Base-by-base conservation (phyloP, 2,113 vertebrate genomes). In the Synodontis membranacea region DNA sequence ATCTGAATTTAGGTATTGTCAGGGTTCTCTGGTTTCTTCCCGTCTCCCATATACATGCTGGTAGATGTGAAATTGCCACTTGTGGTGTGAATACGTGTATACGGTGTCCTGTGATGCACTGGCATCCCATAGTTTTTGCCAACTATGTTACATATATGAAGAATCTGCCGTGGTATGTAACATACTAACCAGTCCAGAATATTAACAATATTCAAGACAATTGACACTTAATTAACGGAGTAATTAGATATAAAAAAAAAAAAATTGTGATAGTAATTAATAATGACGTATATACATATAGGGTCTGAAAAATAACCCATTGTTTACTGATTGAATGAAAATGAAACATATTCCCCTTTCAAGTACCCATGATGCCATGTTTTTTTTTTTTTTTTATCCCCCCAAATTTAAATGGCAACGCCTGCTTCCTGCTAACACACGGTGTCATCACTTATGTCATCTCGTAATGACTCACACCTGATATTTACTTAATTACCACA, bases 401-500 rank as follows among this genome's bases (percentile, higher is more conserved):
- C n/a, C n/a, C n/a, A n/a, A n/a, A n/a, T 78, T 50, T 52, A 79
- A 79, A 54, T 54, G n/a, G 6, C 11, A 52, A 56, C 21, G 31
- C 78, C 50, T 80, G 31, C 14, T 80, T 80, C 52, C 50, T 56
- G 78, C 50, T 37, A 80, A 25, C 78, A 80, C 78, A 54, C 48
- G 0, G 50, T 80, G 31, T 80, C 75, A 78, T 78, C 75, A 52
- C 46, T 31, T 78, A 78, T 78, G 46, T 78, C 52, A 56, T 56
- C 78, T 14, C 52, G 56, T 80, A 80, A 80, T 25, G 52, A 80
- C 78, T 80, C 56, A 56, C 78, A 80, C 78, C 78, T 25, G 78
- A 80, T 80, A 34, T 54, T 54, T 52, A 79, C 74, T 76, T 79
- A 79, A 79, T 79, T 37, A 54, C 76, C 50, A 37, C 17, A 79